Evolutionary conservation across 2,113 vertebrate genomes (phyloP), one percentile per base, ranked within the genome.

Genomic region (Callaeas wilsoni): DNA sequence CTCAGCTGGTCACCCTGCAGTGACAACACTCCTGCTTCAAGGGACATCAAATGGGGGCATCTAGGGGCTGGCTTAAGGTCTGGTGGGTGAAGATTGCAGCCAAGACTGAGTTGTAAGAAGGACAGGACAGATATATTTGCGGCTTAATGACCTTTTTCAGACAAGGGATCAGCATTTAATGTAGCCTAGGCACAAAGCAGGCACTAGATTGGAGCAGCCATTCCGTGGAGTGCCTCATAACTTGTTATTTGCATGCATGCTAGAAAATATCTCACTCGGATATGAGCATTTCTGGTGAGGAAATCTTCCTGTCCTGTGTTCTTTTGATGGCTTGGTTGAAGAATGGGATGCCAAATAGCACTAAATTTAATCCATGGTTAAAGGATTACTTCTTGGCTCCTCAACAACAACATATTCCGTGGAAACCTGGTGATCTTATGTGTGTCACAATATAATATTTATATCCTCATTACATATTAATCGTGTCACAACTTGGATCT

Each of bases 381-480:
- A 88, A 86, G 60, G 83, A 90, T 91, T 93, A 81, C 68, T 94
- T 90, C 44, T 90, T 94, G 93, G 84, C 80, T 95, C 44, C 50
- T 79, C 52, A 77, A 49, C 76, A 84, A 13, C 52, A 44, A 39
- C 41, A 16, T 42, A 60, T 84, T 84, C 42, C 12, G 6, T 75
- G 73, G 73, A 96, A 96, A 86, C 33, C 47, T 78, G 42, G 47
- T 68, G 46, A 86, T 91, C 53, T 70, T 70, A 33, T 19, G 5
- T 76, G 77, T 95, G 88, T 94, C 90, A 81, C 65, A 90, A 91
- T 88, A 87, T 53, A 73, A 64, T 71, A 88, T 87, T 91, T 93
- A 81, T 80, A 87, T 63, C 69, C 35, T 89, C 49, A 15, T 78
- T 89, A 68, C 26, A 30, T 33, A 63, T 65, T 80, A 93, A 74